phyloP scores from a whole-genome alignment of 2,113 vertebrate genomes.

The Etia nguti region DNA sequence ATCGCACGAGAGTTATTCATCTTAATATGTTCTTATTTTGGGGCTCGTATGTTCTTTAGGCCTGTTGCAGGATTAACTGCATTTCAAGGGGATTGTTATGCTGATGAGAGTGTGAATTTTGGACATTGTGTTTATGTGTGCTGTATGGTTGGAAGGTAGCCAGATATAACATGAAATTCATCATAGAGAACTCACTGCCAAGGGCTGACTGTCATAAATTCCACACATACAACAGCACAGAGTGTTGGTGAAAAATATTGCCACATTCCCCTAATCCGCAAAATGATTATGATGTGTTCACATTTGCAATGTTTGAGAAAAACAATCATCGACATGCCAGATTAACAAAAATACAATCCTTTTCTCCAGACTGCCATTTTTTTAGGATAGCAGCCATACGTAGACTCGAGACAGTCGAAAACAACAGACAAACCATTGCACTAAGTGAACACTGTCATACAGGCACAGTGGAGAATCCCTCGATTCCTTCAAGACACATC shows the following conservation, averaged over 20 bases:
- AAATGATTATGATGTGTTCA: constrained; percentile 25
- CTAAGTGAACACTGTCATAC: constrained; percentile 42
- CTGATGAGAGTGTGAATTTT: not conserved
- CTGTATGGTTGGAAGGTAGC: constrained; percentile 4
- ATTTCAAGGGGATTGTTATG: not conserved
- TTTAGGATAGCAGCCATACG: constrained; percentile 79
- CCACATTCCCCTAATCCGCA: not conserved
- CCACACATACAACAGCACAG: constrained; percentile 15
- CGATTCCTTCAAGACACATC: not conserved
- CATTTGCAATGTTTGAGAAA: not conserved
- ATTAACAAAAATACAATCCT: not conserved
- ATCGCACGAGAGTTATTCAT: not conserved
- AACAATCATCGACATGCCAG: constrained; percentile 2
- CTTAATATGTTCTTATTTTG: not conserved
- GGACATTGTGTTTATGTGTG: not conserved
- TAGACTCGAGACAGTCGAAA: constrained; percentile 41
- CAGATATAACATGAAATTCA: not conserved
- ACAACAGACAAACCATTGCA: constrained; percentile 47
- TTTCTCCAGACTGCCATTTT: constrained; percentile 71
- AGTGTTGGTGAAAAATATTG: not conserved
- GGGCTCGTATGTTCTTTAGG: not conserved
- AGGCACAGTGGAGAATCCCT: constrained; percentile 37
- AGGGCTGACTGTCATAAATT: constrained; percentile 39
- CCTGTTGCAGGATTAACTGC: not conserved
- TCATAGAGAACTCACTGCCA: constrained; percentile 36